phyloP scores from a whole-genome alignment of 1,140 invertebrate genomes.

The Lethrus apterus region DNA sequence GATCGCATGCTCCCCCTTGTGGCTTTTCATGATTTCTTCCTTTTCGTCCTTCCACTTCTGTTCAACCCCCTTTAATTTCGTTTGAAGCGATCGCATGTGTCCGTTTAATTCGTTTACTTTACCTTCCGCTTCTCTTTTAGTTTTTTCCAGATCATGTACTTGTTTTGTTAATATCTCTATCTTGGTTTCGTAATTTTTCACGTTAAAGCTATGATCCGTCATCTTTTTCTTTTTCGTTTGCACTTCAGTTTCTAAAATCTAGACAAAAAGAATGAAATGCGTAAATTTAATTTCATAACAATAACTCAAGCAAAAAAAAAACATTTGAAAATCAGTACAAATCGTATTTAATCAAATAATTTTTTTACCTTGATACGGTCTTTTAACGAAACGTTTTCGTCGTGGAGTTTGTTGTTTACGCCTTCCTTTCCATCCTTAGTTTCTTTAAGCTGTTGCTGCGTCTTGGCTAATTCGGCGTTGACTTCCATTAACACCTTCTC shows the following conservation, averaged over 20 bases:
- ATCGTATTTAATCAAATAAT: no score
- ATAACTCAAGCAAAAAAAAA: no score
- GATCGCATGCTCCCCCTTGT: constrained; percentile 31
- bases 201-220: constrained; percentile 1
- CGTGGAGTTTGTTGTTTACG: not conserved
- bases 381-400: constrained; percentile 8
- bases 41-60: constrained; percentile 30
- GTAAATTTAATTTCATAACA: not conserved
- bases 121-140: constrained; percentile 9
- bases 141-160: constrained; percentile 5
- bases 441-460: not conserved
- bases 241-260: constrained; percentile 4
- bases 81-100: constrained; percentile 20
- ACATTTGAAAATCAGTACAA: no score
- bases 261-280: not conserved
- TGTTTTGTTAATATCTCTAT: constrained; percentile 6
- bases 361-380: not conserved
- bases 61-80: constrained; percentile 27
- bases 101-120: constrained; percentile 7
- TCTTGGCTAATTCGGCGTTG: not conserved
- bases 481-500: not conserved
- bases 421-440: not conserved
- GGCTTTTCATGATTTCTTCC: constrained; percentile 30
- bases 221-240: constrained; percentile 9
- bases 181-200: constrained; percentile 2